Evolutionary conservation across 2,888 invertebrate species (phyloP), one percentile per base, ranked within the genome.

Genomic region (Theodoxus fluviatilis): DNA sequence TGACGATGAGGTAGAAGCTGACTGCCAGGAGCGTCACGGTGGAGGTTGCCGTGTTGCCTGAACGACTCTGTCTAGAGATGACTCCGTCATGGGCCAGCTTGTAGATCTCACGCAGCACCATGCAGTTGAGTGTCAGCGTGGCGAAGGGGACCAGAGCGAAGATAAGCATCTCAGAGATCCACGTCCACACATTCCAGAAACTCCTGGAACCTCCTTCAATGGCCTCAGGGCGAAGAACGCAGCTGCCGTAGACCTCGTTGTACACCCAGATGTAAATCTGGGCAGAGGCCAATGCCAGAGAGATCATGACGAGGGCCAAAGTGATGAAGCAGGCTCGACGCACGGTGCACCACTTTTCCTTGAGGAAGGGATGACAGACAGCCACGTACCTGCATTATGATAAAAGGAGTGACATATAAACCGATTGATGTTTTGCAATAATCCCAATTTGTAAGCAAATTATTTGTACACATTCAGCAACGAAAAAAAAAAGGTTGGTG

Each of bases 1-100:
- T 84, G 66, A 81, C 43, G 57, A 84, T 84, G 18, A 84, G 78
- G 71, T 82, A 84, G 72, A 85, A 85, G 4, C 83, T 82, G 22
- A 84, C 84, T 0, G 80, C 78, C 28, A 84, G 77, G 7, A 84
- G 73, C 69, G 81, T 84, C 6, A 81, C 73, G 6, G 84, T 84
- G 7, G 83, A 84, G 22, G 82, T 81, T 0, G 79, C 71, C 38
- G 77, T 74, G 68, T 73, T 76, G 71, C 70, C 72, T 12, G 69
- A 47, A 22, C 68, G 55, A 38, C 12, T 69, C 43, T 74, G 72
- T 55, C 75, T 72, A 4, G 71, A 69, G 40, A 75, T 69, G 28
- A 75, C 72, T 3, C 75, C 74, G 22, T 75, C 72, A 6, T 71
- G 67, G 12, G 81, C 77, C n/a, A 83, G 73, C 40, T 76, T 76